Evolutionary conservation across 2,797 vertebrate species (phyloP).

Genomic region (Poeciliopsis gracilis): DNA sequence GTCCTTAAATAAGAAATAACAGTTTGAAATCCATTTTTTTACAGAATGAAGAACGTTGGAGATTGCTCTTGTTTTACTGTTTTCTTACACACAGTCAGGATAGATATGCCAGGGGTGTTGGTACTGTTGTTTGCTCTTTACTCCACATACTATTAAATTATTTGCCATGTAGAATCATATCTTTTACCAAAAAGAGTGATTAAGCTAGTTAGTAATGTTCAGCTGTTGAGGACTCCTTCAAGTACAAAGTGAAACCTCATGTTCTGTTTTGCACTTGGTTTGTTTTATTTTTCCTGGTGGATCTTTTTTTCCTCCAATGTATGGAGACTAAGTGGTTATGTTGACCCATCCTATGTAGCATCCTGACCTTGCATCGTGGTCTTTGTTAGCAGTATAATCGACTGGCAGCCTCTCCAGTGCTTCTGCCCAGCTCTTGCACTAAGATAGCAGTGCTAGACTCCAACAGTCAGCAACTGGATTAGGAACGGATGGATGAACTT

Average conservation of each 20-base stretch:
- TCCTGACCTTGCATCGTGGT: neutral
- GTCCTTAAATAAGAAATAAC: neutral
- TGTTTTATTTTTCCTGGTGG: neutral
- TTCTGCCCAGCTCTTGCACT: neutral
- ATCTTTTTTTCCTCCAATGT: neutral
- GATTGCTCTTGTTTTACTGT: neutral
- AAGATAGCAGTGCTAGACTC: neutral
- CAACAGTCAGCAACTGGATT: neutral
- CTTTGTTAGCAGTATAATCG: conserved; percentile 1
- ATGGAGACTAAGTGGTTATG: neutral
- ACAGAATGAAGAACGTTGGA: neutral
- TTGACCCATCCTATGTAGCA: neutral
- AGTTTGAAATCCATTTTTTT: neutral
- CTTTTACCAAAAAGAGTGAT: neutral
- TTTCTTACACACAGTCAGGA: neutral
- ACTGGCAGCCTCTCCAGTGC: neutral
- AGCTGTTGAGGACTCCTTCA: neutral
- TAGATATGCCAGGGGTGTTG: neutral
- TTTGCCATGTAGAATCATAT: neutral
- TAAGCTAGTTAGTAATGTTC: neutral
- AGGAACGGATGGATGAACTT: neutral
- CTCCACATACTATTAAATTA: neutral
- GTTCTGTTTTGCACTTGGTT: neutral
- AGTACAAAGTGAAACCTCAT: neutral
- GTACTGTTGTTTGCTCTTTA: neutral